Evolutionary conservation across 2,888 invertebrate species (phyloP).

Genomic region (Ellobium chinense): DNA sequence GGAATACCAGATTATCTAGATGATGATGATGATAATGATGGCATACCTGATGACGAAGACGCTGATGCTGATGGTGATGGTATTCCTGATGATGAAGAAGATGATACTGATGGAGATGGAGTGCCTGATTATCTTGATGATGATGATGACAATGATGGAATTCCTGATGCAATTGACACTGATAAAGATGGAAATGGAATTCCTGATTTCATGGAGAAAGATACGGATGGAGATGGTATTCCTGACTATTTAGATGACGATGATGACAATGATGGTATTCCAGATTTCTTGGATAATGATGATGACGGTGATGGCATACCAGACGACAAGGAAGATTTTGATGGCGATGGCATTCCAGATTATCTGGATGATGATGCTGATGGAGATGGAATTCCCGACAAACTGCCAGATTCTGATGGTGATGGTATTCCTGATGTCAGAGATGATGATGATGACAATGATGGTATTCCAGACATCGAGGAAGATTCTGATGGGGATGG

Average conservation of each 20-base stretch:
- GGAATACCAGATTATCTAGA: conserved; percentile 64
- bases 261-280: conserved; percentile 71
- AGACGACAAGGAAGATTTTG: conserved; percentile 60
- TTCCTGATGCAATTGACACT: conserved; percentile 64
- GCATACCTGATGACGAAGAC: conserved; percentile 65
- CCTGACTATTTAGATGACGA: conserved; percentile 69
- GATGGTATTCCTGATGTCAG: conserved; percentile 71
- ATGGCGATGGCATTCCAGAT: conserved; percentile 68
- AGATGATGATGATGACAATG: conserved; percentile 69
- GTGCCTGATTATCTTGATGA: conserved; percentile 69
- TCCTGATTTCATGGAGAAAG: conserved; percentile 63
- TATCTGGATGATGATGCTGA: conserved; percentile 65
- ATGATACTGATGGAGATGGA: conserved; percentile 70
- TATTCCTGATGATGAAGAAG: conserved; percentile 67
- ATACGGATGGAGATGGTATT: conserved; percentile 71
- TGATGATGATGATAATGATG: conserved; percentile 66
- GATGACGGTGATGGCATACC: conserved; percentile 69
- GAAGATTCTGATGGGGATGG: conserved; percentile 70
- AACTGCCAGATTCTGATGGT: conserved; percentile 69
- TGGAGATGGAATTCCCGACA: conserved; percentile 74
- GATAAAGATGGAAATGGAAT: conserved; percentile 70
- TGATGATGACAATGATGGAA: conserved; percentile 68
- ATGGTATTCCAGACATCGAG: conserved; percentile 70
- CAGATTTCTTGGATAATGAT: conserved; percentile 67
- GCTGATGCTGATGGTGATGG: conserved; percentile 72